Evolutionary conservation across 2,888 invertebrate species (phyloP), one percentile per base, ranked within the genome.

Genomic region (Drosophila crucigera): DNA sequence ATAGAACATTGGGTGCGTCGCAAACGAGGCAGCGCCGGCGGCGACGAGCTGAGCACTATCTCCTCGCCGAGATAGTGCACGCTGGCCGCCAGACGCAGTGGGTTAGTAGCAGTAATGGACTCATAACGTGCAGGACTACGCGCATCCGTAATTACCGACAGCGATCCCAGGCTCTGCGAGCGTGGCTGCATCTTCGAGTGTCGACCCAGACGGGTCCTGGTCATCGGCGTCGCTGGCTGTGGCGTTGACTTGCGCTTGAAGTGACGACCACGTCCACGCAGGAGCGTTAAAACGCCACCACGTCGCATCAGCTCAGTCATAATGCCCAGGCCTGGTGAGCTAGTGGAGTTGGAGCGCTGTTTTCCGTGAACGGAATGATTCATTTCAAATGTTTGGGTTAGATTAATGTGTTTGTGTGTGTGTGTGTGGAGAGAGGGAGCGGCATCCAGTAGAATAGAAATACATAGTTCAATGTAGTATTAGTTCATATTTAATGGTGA

Each of bases 81-180:
- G 81, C 93, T 93, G 79, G 92, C 91, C 73, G 93, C 90, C 83
- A 91, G 82, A 73, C 92, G 91, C 83, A 93, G 67, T 72, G 91
- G 83, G 77, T 92, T 92, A 92, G 90, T 91, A 39, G 56, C 56
- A 56, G 28, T 5, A 91, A 92, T 91, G 80, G 92, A 82, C 84
- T 92, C 92, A 82, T 91, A 93, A 72, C 87, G 87, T 83, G 87
- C 91, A 82, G 91, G 83, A 80, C 92, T 91, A 66, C 72, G 73
- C 58, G 71, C 62, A 65, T 71, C 67, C 68, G 85, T 92, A 94
- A 92, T 94, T 94, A 94, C 94, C 93, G 93, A 92, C 75, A 94
- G 80, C 56, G 93, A 93, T 85, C 93, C 93, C 41, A 93, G 84
- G 71, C 93, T 94, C 67, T 92, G 92, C 0, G 93, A 93, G 31